Percentiles rank a stretch among this genome's conserved stretches.
Conservation (phyloP, 2,113 vertebrate species). For the Eptesicus fuscus region DNA sequence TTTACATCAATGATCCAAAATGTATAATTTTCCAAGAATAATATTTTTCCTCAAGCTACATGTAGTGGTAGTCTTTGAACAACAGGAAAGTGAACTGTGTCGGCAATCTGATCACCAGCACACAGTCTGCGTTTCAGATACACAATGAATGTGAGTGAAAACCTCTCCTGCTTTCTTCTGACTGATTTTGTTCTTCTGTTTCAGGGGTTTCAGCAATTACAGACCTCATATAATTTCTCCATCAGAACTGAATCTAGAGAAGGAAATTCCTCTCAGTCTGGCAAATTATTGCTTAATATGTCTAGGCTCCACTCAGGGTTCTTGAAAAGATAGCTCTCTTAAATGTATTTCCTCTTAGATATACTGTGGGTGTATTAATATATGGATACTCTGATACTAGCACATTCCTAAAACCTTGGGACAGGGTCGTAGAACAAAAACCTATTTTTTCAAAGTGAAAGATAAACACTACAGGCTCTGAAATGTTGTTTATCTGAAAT, state of each 20-base stretch:
- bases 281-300: not conserved
- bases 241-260: slow-evolving; percentile 9
- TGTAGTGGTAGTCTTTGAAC: slow-evolving; percentile 9
- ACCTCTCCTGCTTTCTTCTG: not conserved
- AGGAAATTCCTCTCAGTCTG: slow-evolving; percentile 19
- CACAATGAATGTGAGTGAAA: not conserved
- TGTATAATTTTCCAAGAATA: not conserved
- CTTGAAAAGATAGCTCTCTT: not conserved
- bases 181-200: not conserved
- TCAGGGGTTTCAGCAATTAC: not conserved
- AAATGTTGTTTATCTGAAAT: not conserved
- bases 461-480: not conserved
- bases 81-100: not conserved
- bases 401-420: slow-evolving; percentile 33
- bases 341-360: not conserved
- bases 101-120: not conserved
- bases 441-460: not conserved
- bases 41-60: slow-evolving; percentile 4
- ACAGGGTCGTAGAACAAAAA: not conserved
- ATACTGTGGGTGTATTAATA: not conserved
- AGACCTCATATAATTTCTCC: not conserved
- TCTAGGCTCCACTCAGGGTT: not conserved
- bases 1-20: slow-evolving; percentile 4
- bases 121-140: not conserved
- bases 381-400: not conserved